Percentiles rank a stretch among this genome's conserved stretches.
These are phyloP conservation scores for Adelges cooleyi DNA, from an alignment of 1,140 invertebrate species.

Conservation along the genomic window DNA sequence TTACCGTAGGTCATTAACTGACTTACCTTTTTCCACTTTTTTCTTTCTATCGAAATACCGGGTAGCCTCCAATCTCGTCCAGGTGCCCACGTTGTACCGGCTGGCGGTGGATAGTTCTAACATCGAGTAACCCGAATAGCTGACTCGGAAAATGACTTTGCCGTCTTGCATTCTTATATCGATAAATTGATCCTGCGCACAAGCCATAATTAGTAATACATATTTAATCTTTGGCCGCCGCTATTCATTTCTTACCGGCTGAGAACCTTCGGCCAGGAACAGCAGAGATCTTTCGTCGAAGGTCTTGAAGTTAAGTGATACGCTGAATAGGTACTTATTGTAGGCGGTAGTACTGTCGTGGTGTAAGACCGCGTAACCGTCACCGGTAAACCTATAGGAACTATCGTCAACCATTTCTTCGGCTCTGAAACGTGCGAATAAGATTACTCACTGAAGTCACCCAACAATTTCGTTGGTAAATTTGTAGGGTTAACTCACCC, in stretches of 20 bases:
- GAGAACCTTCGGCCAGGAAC: constrained; percentile 54
- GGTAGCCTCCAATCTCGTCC: constrained; percentile 59
- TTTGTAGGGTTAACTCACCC: constrained; percentile 51
- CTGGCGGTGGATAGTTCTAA: constrained; percentile 55
- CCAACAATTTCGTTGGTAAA: too few species aligned
- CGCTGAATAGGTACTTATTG: constrained; percentile 58
- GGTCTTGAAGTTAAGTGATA: constrained; percentile 70
- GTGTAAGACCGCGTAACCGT: constrained; percentile 61
- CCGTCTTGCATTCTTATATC: constrained; percentile 64
- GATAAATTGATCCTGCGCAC: constrained; percentile 58
- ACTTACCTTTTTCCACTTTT: constrained; percentile 37
- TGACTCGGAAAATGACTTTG: constrained; percentile 59
- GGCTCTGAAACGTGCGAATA: constrained; percentile 39
- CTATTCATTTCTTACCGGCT: constrained; percentile 31
- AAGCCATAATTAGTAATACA: constrained; percentile 35
- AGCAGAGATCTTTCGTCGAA: constrained; percentile 79
- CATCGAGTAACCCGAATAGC: constrained; percentile 51
- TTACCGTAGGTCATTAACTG: not conserved
- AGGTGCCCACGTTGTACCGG: constrained; percentile 69
- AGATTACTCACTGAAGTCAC: not conserved
- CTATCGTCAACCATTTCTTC: constrained; percentile 43
- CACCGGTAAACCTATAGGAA: constrained; percentile 58
- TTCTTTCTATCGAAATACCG: constrained; percentile 37
- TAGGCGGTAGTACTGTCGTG: constrained; percentile 50
- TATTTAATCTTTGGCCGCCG: constrained; percentile 28